Conservation (phyloP, 2,113 vertebrate species). For the Erinaceus europaeus region DNA sequence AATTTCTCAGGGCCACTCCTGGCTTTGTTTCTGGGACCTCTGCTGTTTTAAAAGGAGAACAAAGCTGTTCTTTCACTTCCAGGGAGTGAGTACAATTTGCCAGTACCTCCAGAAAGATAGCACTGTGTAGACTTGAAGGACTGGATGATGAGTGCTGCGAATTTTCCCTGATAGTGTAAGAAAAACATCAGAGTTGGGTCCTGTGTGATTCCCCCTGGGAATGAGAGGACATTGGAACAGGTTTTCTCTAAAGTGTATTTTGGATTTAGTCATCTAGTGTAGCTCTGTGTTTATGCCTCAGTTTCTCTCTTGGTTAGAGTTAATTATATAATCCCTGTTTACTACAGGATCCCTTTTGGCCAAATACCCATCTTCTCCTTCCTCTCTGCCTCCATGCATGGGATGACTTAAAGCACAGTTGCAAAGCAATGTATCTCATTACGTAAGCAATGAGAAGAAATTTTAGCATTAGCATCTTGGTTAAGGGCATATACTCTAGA, state of each 20-base stretch:
- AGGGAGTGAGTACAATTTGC: not conserved
- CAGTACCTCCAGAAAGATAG: not conserved
- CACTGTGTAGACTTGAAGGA: not conserved
- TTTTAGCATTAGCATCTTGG: not conserved
- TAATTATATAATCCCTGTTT: too few relatives aligned
- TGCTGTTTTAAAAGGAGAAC: conserved; percentile 33
- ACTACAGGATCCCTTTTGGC: conserved; percentile 21
- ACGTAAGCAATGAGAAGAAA: not conserved
- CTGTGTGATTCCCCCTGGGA: not conserved
- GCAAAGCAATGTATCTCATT: conserved; percentile 31
- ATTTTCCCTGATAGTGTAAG: not conserved
- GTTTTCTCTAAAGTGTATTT: conserved; percentile 3
- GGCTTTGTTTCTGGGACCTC: conserved; percentile 41
- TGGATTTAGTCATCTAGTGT: not conserved
- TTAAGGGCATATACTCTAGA: not conserved
- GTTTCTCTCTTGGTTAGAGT: conserved; percentile 8
- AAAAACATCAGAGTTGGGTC: not conserved
- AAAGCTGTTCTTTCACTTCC: conserved; percentile 35
- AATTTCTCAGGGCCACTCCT: not conserved
- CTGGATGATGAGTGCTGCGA: not conserved
- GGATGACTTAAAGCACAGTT: not conserved
- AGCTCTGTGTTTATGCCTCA: not conserved
- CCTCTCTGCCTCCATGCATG: not conserved
- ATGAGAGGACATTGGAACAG: not conserved
- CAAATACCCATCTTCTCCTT: not conserved